phyloP scores from a whole-genome alignment of 2,113 vertebrate genomes.

The Lonchura striata region DNA sequence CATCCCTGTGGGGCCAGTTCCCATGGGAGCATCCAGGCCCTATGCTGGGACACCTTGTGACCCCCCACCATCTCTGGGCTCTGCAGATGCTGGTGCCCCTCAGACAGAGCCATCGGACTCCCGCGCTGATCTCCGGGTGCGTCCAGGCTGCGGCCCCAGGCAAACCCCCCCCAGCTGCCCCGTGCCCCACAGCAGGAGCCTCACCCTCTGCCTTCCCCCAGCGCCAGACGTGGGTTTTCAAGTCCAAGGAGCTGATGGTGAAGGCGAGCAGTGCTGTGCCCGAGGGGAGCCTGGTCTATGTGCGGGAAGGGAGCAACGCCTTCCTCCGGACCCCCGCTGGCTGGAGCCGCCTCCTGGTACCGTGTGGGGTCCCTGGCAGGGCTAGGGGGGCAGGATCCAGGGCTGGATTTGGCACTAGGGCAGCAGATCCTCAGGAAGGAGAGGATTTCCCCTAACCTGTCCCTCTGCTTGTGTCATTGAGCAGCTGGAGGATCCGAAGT shows the following conservation, averaged over 20 bases:
- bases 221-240: constrained; percentile 59
- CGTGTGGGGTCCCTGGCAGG: rapidly evolving
- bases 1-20: background rate
- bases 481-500: constrained; percentile 41
- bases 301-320: constrained; percentile 31
- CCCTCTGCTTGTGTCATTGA: background rate
- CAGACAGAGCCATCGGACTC: background rate
- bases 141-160: rapidly evolving
- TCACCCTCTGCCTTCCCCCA: background rate
- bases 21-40: background rate
- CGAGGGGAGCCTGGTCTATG: constrained; percentile 63
- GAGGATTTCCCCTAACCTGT: background rate
- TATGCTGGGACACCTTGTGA: background rate
- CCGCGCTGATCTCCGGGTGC: background rate
- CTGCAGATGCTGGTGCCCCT: background rate
- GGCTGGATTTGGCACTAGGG: background rate
- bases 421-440: background rate
- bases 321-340: constrained; percentile 53
- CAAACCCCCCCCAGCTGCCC: background rate
- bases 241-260: constrained; percentile 58
- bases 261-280: background rate
- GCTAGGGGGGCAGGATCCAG: background rate
- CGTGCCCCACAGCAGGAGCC: rapidly evolving
- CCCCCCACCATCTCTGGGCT: background rate
- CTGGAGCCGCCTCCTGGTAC: constrained; percentile 67